These are phyloP conservation scores for Drosophila subsilvestris DNA, from an alignment of 2,888 invertebrate genomes.

Conservation along the genomic window DNA sequence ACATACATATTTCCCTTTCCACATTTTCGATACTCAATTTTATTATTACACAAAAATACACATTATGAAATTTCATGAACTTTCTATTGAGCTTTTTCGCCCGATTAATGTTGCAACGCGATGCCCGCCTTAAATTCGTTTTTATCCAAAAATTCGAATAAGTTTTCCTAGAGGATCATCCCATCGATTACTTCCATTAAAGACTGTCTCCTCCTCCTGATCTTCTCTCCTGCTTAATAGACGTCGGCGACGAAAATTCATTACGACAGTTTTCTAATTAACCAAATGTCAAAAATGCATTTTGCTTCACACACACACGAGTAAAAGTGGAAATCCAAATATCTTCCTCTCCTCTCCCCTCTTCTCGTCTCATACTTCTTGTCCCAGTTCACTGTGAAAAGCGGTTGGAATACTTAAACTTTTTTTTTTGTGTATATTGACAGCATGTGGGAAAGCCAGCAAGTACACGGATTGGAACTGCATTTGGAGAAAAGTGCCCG, in stretches of 20 bases:
- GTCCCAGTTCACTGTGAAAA: conserved; percentile 13
- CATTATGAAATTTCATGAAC: conserved; percentile 30
- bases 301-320: conserved; percentile 14
- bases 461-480: not conserved
- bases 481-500: conserved; percentile 24
- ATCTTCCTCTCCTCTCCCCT: conserved; percentile 15
- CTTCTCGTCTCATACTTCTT: not conserved
- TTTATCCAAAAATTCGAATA: no score
- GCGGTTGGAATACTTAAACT: conserved; percentile 29
- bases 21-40: conserved; percentile 11
- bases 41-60: not conserved
- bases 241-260: conserved; percentile 41
- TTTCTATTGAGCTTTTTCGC: conserved; percentile 13
- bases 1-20: conserved; percentile 8
- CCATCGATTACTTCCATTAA: no score
- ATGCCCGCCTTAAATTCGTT: not conserved
- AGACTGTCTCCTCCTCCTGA: not conserved
- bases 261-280: conserved; percentile 55
- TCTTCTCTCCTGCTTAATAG: conserved; percentile 20
- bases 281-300: conserved; percentile 49
- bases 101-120: not conserved
- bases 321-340: conserved; percentile 48
- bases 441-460: conserved; percentile 48
- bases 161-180: not conserved
- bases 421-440: conserved; percentile 31